These are phyloP conservation scores for Nesidiocoris tenuis DNA, from an alignment of 2,888 invertebrate species.

Conservation along the genomic window DNA sequence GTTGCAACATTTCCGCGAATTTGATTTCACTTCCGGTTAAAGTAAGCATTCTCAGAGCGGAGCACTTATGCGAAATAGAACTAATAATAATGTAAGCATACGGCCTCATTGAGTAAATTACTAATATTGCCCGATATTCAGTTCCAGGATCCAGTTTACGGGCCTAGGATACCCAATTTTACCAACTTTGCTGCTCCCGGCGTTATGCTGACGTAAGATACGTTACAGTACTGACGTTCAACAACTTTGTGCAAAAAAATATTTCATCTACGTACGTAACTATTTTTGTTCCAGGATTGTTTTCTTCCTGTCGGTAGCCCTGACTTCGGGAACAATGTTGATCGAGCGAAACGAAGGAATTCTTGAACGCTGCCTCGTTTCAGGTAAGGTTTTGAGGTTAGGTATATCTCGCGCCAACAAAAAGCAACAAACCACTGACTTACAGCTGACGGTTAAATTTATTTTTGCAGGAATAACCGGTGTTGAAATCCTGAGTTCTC, in stretches of 20 bases:
- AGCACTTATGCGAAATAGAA: no score
- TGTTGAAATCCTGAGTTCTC: slow-evolving; percentile 81
- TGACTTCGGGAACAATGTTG: slow-evolving; percentile 87
- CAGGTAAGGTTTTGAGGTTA: slow-evolving; percentile 62
- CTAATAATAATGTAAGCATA: no score
- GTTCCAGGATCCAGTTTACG: slow-evolving; percentile 74
- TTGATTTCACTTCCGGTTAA: slow-evolving; percentile 63
- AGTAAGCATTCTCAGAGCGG: no score
- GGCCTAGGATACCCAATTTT: slow-evolving; percentile 74
- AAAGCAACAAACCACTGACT: neutral
- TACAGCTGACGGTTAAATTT: neutral
- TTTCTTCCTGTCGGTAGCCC: slow-evolving; percentile 89
- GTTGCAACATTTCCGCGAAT: slow-evolving; percentile 66
- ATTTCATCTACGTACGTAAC: neutral
- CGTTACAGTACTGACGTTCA: neutral
- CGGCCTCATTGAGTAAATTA: no score
- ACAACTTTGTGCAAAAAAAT: neutral
- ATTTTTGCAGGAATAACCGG: slow-evolving; percentile 60
- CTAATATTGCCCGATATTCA: no score
- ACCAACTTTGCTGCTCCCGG: slow-evolving; percentile 95
- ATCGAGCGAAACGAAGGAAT: slow-evolving; percentile 87
- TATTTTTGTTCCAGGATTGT: slow-evolving; percentile 67
- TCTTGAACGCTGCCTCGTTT: slow-evolving; percentile 82
- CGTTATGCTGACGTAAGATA: slow-evolving; percentile 77
- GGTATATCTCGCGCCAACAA: neutral